Conservation (phyloP, 2,113 vertebrate species). For the Orthonyx spaldingii region DNA sequence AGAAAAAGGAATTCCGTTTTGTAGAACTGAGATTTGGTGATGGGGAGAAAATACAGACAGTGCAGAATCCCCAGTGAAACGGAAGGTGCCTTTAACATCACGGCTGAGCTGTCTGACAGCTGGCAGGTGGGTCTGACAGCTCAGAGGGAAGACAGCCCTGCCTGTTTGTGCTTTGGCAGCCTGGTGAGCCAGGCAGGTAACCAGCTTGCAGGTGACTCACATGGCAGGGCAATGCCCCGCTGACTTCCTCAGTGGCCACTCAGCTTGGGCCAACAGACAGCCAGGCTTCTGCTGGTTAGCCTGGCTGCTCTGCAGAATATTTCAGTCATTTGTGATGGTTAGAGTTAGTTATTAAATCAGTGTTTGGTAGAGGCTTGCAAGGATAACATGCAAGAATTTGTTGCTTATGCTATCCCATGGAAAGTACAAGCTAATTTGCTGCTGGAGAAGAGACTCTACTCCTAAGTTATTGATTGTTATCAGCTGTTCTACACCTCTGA, state of each 20-base stretch:
- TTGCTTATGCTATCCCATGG: background rate
- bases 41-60: background rate
- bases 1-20: background rate
- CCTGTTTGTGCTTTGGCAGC: background rate
- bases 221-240: rapidly evolving
- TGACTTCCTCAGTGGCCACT: background rate
- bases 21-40: background rate
- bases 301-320: background rate
- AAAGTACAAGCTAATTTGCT: background rate
- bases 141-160: background rate
- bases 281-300: background rate
- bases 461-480: background rate
- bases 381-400: background rate
- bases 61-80: background rate
- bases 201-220: background rate
- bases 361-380: background rate
- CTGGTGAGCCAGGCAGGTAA: background rate
- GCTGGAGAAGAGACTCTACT: background rate
- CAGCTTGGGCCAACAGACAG: background rate
- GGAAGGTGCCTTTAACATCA: background rate
- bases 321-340: background rate
- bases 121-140: background rate
- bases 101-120: background rate
- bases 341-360: background rate
- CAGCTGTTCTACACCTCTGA: background rate